phyloP scores from a whole-genome alignment of 2,113 vertebrate genomes.

The Antechinus stuartii region DNA sequence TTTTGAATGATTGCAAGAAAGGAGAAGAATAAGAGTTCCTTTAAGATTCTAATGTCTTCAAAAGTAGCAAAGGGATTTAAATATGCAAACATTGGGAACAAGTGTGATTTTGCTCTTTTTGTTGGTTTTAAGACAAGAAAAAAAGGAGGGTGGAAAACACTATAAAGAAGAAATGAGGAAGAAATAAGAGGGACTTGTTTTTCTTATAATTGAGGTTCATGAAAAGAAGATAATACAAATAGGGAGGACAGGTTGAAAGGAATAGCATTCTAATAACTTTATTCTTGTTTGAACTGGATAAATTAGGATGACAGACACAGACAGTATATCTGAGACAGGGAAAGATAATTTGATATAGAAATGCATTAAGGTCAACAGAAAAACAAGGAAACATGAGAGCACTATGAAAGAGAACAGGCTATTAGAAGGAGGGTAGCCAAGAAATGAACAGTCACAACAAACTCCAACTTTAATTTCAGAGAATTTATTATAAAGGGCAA shows the following conservation, averaged over 20 bases:
- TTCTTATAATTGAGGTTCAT: not conserved
- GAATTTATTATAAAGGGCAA: not conserved
- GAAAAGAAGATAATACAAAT: not conserved
- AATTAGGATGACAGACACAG: not conserved
- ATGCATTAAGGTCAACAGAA: not conserved
- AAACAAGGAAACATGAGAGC: not conserved
- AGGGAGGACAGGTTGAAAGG: not conserved
- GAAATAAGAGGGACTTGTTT: not conserved
- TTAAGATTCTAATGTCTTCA: not conserved
- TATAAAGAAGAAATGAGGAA: not conserved
- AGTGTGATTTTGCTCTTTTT: not conserved
- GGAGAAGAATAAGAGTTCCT: not conserved
- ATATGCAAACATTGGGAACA: not conserved
- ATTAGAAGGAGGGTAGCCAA: not conserved
- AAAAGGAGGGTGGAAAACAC: not conserved
- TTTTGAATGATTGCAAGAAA: not conserved
- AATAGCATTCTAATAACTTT: not conserved
- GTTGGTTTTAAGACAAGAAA: too few relatives aligned
- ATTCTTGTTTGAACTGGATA: not conserved
- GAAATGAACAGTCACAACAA: not conserved
- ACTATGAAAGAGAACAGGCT: not conserved
- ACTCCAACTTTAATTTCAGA: not conserved
- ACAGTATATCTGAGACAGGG: too few relatives aligned
- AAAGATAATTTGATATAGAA: not conserved
- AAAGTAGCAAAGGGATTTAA: not conserved